These are phyloP conservation scores for Enhydra lutris DNA, from an alignment of 2,113 vertebrate genomes.

Conservation along the genomic window DNA sequence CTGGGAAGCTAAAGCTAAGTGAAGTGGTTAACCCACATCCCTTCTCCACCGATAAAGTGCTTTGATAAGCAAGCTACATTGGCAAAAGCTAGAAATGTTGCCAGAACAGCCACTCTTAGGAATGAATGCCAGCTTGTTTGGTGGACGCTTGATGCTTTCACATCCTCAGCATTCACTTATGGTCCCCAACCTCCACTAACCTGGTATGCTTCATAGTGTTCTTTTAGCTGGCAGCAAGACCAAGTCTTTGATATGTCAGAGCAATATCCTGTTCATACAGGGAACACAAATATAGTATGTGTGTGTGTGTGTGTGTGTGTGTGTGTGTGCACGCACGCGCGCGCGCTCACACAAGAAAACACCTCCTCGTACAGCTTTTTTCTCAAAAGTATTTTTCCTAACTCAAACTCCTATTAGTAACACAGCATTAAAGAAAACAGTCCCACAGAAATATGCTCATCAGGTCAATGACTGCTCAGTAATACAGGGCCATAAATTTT, in stretches of 20 bases:
- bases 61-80: slow-evolving; percentile 91
- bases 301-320: too few relatives aligned
- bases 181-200: slow-evolving; percentile 15
- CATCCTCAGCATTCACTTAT: slow-evolving; percentile 28
- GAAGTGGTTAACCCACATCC: slow-evolving; percentile 93
- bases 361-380: neutral
- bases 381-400: slow-evolving; percentile 49
- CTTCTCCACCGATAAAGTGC: slow-evolving; percentile 96
- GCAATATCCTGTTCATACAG: slow-evolving; percentile 64
- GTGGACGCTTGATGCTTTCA: slow-evolving; percentile 76
- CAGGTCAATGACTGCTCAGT: slow-evolving; percentile 44
- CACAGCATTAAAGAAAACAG: slow-evolving; percentile 22
- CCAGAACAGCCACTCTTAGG: slow-evolving; percentile 81
- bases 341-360: neutral
- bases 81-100: slow-evolving; percentile 84
- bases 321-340: accelerated
- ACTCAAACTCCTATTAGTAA: slow-evolving; percentile 26
- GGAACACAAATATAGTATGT: slow-evolving; percentile 25
- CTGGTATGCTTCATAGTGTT: neutral
- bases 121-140: slow-evolving; percentile 90
- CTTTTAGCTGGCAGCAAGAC: slow-evolving; percentile 51
- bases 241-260: slow-evolving; percentile 74
- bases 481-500: slow-evolving; percentile 29
- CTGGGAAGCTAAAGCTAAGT: slow-evolving; percentile 85
- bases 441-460: slow-evolving; percentile 18